phyloP scores from a whole-genome alignment of 2,797 vertebrate genomes.

The Buceros bicornis region DNA sequence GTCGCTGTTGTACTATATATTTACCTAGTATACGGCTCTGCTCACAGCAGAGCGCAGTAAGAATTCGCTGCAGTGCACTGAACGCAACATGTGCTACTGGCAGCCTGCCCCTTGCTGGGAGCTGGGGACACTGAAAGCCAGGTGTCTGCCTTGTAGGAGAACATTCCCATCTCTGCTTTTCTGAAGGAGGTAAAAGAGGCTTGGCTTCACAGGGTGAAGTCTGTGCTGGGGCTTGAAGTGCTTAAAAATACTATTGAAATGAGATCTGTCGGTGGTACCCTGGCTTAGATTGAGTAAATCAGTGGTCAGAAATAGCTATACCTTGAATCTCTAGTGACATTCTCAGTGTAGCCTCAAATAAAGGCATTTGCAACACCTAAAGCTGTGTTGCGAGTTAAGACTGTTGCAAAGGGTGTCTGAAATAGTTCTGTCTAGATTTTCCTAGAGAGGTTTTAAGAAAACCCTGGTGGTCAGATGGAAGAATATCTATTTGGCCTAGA shows the following conservation, averaged over 20 bases:
- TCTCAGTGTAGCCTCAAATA: neutral
- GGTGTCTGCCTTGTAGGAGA: neutral
- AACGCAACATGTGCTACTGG: slow-evolving; percentile 4
- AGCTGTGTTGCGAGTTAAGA: neutral
- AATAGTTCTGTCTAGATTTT: neutral
- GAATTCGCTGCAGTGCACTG: neutral
- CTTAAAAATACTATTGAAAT: neutral
- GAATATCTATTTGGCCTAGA: neutral
- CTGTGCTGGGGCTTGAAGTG: neutral
- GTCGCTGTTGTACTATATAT: slow-evolving; percentile 23
- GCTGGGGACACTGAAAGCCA: neutral
- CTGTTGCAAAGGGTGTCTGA: neutral
- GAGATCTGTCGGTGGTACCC: neutral
- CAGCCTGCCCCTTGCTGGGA: slow-evolving; percentile 12
- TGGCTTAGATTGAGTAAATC: neutral
- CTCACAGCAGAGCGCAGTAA: neutral
- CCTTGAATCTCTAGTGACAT: neutral
- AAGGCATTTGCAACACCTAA: neutral
- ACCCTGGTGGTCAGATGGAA: neutral
- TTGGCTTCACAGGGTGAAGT: neutral
- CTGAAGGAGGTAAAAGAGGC: neutral
- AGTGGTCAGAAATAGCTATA: neutral
- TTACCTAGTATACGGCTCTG: neutral
- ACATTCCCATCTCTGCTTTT: neutral
- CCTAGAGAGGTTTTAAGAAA: neutral